phyloP scores from a whole-genome alignment of 2,113 vertebrate genomes.

The Phodopus roborovskii region DNA sequence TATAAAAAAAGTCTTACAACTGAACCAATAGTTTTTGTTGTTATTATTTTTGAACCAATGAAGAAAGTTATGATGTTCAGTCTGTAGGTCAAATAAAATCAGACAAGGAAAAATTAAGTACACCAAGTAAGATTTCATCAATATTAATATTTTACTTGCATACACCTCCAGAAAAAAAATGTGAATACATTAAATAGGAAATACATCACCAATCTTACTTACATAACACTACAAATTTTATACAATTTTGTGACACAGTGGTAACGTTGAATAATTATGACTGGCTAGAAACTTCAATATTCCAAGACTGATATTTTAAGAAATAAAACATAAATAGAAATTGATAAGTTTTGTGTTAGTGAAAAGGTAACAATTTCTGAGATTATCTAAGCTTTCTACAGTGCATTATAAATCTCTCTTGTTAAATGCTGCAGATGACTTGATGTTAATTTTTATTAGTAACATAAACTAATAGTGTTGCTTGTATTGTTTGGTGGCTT shows the following conservation, averaged over 20 bases:
- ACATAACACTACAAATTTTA: neutral
- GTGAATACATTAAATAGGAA: neutral
- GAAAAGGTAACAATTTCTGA: neutral
- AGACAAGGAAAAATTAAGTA: neutral
- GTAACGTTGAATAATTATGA: neutral
- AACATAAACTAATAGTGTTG: neutral
- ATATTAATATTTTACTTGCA: neutral
- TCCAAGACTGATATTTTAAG: neutral
- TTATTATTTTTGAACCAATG: neutral
- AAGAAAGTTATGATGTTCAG: neutral
- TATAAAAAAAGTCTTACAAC: neutral
- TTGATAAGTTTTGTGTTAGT: neutral
- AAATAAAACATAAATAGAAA: neutral
- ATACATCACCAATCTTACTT: neutral
- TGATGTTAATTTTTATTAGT: neutral
- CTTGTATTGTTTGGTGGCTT: neutral
- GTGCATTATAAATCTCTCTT: neutral
- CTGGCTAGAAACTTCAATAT: neutral
- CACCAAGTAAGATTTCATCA: neutral
- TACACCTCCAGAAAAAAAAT: neutral
- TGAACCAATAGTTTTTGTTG: neutral
- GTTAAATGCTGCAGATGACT: neutral
- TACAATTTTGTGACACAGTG: neutral
- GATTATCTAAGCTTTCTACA: neutral
- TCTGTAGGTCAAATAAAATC: neutral